Conservation (phyloP, 2,797 vertebrate species). For the Merluccius polli region DNA sequence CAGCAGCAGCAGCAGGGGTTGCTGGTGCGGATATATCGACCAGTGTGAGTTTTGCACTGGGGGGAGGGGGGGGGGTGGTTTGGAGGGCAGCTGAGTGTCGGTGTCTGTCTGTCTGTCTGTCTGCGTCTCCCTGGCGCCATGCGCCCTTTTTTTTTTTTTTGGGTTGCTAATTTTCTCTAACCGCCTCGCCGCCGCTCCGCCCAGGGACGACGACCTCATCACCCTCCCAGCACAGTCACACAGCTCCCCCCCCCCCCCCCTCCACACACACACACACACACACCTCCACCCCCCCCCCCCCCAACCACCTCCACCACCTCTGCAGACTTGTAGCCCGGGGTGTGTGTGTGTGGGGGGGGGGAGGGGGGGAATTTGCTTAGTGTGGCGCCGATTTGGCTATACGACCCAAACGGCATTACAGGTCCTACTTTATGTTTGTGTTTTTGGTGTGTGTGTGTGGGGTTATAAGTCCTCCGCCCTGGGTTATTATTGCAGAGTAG, state of each 20-base stretch:
- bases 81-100: slow-evolving; percentile 72
- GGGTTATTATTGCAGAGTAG: not conserved
- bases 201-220: slow-evolving; percentile 42
- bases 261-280: no score
- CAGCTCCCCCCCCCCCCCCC: no score
- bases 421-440: not conserved
- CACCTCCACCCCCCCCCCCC: no score
- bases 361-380: slow-evolving; percentile 2
- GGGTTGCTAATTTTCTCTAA: slow-evolving; percentile 82
- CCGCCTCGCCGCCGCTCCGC: slow-evolving; percentile 62
- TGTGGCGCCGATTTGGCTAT: not conserved
- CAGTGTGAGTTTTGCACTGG: slow-evolving; percentile 69
- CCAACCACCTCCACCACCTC: no score
- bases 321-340: not conserved
- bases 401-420: not conserved
- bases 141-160: slow-evolving; percentile 78
- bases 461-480: no score
- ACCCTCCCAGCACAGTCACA: not conserved
- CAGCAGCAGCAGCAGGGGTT: not conserved
- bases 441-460: not conserved
- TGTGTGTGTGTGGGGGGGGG: no score
- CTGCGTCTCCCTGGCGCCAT: slow-evolving; percentile 87
- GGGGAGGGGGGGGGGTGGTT: slow-evolving; percentile 72
- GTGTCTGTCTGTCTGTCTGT: slow-evolving; percentile 72
- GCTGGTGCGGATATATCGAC: slow-evolving; percentile 69